Base-by-base conservation (phyloP, 2,888 invertebrate genomes). In the Agrotis exclamationis region DNA sequence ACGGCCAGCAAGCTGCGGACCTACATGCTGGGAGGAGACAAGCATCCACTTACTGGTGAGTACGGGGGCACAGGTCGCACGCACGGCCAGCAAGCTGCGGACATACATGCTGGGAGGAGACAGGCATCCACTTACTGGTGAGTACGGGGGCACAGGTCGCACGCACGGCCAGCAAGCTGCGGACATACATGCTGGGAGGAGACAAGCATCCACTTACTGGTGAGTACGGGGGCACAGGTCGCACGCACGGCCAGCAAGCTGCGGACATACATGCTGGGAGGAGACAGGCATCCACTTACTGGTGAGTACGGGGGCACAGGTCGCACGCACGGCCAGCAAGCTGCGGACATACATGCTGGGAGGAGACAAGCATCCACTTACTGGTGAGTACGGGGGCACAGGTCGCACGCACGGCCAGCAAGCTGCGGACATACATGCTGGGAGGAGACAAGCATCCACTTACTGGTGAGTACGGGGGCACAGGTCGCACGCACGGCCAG, bases 181-280 rank as follows among this genome's bases (percentile, higher is more conserved):
- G 99, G 87, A 98, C 99, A 86, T 99, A 99, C 90, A 99, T 99
- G 99, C 97, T 98, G 66, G 99, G 99, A n/a, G 99, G 99, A 1
- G 98, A 98, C 85, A 97, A 98, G 87, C 96, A 98, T 64, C 87
- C 82, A 9, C 78, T 79, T 2, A 66, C 78, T 1, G 78, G 78
- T 78, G 3, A 57, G 39, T 54, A 53, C 20, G 0, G 56, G 22
- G 82, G 3, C 89, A 9, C 95, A 97, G 48, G 72, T 51, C 0
- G 64, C 97, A 50, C 98, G 98, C 20, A 98, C 97, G 89, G 97
- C 78, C 96, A 98, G 39, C 86, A 97, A 97, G 9, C 96, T 99
- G 65, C 97, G 99, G 87, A 98, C 99, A 86, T 99, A 99, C 90
- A 99, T 99, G 99, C 97, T 98, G 66, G 99, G 99, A n/a, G 99